Conservation (phyloP, 2,113 vertebrate genomes). For the Chloropsis cyanopogon region DNA sequence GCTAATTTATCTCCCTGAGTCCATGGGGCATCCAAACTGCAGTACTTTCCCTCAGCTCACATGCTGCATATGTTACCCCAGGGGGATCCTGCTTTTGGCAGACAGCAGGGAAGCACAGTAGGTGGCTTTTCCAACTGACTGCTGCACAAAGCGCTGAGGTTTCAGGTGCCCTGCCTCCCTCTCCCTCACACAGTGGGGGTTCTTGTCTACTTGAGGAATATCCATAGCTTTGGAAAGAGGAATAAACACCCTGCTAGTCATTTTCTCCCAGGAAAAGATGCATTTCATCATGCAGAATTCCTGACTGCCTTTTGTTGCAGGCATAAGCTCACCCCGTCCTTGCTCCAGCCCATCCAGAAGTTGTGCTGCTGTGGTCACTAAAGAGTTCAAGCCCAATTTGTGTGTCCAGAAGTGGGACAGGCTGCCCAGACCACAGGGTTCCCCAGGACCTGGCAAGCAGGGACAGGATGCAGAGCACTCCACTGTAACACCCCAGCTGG, state of each 20-base stretch:
- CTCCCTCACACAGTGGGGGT: rapidly evolving
- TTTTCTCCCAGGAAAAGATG: background rate
- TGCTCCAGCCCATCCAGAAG: background rate
- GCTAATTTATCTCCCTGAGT: background rate
- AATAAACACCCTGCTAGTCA: background rate
- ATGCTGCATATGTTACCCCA: background rate
- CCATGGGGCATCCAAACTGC: background rate
- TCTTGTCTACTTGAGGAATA: background rate
- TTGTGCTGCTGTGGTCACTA: background rate
- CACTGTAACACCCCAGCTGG: background rate
- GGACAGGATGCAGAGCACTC: background rate
- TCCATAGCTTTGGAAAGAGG: background rate
- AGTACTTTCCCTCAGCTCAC: background rate
- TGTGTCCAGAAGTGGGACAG: background rate
- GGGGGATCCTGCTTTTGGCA: background rate
- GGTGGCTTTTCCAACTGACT: background rate
- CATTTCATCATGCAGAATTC: background rate
- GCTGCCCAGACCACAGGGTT: background rate
- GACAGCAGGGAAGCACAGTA: background rate
- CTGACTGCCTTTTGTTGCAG: background rate
- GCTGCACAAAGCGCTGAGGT: background rate
- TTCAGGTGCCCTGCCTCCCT: background rate
- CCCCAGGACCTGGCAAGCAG: background rate
- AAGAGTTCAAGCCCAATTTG: background rate
- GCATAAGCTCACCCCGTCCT: background rate